Conservation (phyloP, 2,888 invertebrate species). For the Eudemis profundana region DNA sequence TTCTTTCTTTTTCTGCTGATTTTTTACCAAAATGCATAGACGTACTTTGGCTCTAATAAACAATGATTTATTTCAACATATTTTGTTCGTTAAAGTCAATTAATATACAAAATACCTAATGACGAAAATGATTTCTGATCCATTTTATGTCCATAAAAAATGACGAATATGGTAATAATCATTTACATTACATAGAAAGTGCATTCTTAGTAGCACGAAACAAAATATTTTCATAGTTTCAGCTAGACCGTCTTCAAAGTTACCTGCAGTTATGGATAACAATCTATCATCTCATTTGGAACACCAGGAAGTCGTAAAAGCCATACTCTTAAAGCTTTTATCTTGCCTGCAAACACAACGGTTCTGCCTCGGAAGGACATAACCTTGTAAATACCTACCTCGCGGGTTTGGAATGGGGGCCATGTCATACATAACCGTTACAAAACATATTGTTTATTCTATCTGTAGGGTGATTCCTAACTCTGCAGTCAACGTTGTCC, state of each 20-base stretch:
- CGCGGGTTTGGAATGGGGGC: constrained; percentile 26
- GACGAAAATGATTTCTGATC: no score
- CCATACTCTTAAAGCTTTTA: constrained; percentile 20
- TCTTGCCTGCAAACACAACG: constrained; percentile 32
- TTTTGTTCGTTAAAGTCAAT: no score
- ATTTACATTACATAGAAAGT: no score
- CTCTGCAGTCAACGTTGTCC: no score
- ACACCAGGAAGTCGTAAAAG: constrained; percentile 11
- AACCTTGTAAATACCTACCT: constrained; percentile 33
- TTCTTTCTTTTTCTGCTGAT: no score
- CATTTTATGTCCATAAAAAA: no score
- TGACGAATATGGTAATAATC: no score
- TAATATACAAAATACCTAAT: no score
- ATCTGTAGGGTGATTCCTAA: constrained; percentile 16
- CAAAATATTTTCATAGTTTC: neutral
- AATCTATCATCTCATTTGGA: constrained; percentile 1
- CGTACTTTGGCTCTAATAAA: no score
- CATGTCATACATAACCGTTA: constrained; percentile 41
- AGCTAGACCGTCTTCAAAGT: neutral
- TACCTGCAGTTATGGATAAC: neutral
- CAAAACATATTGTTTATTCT: constrained; percentile 42
- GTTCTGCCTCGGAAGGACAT: constrained; percentile 34
- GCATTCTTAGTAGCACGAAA: no score
- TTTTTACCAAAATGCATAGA: no score
- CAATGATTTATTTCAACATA: no score